Conservation (phyloP, 2,888 invertebrate genomes). For the Oxyscelio sp. region DNA sequence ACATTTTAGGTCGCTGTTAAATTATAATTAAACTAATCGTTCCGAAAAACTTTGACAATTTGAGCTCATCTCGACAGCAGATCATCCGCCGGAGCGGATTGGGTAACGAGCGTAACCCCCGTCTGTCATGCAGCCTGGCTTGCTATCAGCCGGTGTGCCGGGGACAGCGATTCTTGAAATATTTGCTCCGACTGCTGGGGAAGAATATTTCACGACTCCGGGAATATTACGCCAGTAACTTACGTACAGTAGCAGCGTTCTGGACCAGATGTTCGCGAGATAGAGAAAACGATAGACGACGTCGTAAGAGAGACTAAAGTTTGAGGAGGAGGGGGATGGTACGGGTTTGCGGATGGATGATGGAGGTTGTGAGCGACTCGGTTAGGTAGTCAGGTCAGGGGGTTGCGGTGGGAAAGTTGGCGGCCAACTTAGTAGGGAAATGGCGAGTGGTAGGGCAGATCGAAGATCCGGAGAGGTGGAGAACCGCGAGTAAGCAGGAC, state of each 20-base stretch:
- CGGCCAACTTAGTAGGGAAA: conserved; percentile 42
- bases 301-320: conserved; percentile 39
- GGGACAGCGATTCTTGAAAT: conserved; percentile 53
- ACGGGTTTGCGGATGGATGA: conserved; percentile 53
- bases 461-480: conserved; percentile 3
- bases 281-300: no score
- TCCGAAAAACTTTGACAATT: conserved; percentile 39
- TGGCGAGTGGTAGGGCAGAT: conserved; percentile 22
- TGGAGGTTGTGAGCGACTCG: conserved; percentile 34
- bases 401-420: conserved; percentile 47
- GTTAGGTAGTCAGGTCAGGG: conserved; percentile 36
- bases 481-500: background rate
- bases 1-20: conserved; percentile 18
- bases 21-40: conserved; percentile 40
- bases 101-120: conserved; percentile 19
- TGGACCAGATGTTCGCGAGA: conserved; percentile 66
- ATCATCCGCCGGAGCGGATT: conserved; percentile 5
- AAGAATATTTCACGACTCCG: conserved; percentile 50
- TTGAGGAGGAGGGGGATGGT: conserved; percentile 1
- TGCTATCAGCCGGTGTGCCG: background rate
- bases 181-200: conserved; percentile 31
- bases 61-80: background rate
- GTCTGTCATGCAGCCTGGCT: background rate
- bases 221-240: conserved; percentile 65
- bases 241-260: conserved; percentile 32